Evolutionary conservation across 1,140 invertebrate genomes (phyloP).

Genomic region (Antheraea mylitta): DNA sequence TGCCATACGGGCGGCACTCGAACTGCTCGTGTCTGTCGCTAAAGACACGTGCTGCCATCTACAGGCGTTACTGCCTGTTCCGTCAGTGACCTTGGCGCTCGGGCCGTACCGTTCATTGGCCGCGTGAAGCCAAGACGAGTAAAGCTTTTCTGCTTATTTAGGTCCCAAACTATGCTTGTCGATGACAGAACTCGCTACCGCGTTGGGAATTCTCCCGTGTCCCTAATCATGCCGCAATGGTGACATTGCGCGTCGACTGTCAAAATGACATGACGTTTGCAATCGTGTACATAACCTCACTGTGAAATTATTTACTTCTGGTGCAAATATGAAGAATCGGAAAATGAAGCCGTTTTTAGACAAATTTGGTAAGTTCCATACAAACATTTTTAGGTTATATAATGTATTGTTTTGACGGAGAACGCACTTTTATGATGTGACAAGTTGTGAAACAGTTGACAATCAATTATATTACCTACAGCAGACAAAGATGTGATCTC

Average conservation of each 20-base stretch:
- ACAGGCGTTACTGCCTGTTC: conserved; percentile 38
- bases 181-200: conserved; percentile 38
- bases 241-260: conserved; percentile 59
- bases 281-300: conserved; percentile 54
- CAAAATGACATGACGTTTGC: conserved; percentile 64
- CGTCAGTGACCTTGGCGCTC: conserved; percentile 66
- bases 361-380: conserved; percentile 48
- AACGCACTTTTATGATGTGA: conserved; percentile 15
- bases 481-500: conserved; percentile 73
- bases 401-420: conserved; percentile 49
- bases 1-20: conserved; percentile 65
- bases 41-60: conserved; percentile 52
- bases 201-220: conserved; percentile 44
- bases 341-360: conserved; percentile 50
- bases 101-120: conserved; percentile 67
- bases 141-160: conserved; percentile 38
- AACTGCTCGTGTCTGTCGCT: conserved; percentile 47
- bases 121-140: conserved; percentile 57
- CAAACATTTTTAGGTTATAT: conserved; percentile 55
- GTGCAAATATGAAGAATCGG: conserved; percentile 43
- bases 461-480: conserved; percentile 60
- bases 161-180: conserved; percentile 60
- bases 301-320: conserved; percentile 43
- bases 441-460: conserved; percentile 39
- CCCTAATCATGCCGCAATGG: conserved; percentile 40